Conservation (phyloP, 2,113 vertebrate species). For the Eulemur rufifrons region DNA sequence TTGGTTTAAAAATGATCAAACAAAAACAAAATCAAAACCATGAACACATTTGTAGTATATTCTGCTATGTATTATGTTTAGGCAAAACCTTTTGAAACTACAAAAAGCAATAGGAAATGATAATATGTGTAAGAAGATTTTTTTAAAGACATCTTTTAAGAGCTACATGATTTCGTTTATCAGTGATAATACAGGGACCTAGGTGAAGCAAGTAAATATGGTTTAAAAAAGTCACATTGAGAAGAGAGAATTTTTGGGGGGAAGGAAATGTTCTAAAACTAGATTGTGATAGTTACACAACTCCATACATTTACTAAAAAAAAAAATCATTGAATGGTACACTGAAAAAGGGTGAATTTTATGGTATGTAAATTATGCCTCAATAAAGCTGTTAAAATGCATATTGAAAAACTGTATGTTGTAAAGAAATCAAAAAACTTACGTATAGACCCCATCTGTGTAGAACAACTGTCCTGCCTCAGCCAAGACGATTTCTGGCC, state of each 20-base stretch:
- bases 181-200: neutral
- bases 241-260: neutral
- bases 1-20: conserved; percentile 38
- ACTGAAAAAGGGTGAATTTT: conserved; percentile 36
- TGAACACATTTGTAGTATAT: conserved; percentile 22
- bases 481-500: neutral
- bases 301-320: conserved; percentile 50
- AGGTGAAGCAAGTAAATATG: conserved; percentile 33
- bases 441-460: neutral
- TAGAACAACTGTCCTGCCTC: conserved; percentile 8
- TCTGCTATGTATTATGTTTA: conserved; percentile 24
- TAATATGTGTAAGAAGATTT: neutral
- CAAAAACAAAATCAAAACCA: conserved; percentile 54
- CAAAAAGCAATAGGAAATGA: neutral
- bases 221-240: neutral
- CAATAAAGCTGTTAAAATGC: conserved; percentile 18
- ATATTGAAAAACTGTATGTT: neutral
- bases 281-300: conserved; percentile 24
- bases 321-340: neutral
- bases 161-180: conserved; percentile 11
- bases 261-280: conserved; percentile 50
- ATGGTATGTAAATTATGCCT: conserved; percentile 7
- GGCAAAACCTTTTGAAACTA: conserved; percentile 43
- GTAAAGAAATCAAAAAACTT: conserved; percentile 42
- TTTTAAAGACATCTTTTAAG: neutral